These are phyloP conservation scores for Orchesellides sinensis DNA, from an alignment of 2,888 invertebrate genomes.

Conservation along the genomic window DNA sequence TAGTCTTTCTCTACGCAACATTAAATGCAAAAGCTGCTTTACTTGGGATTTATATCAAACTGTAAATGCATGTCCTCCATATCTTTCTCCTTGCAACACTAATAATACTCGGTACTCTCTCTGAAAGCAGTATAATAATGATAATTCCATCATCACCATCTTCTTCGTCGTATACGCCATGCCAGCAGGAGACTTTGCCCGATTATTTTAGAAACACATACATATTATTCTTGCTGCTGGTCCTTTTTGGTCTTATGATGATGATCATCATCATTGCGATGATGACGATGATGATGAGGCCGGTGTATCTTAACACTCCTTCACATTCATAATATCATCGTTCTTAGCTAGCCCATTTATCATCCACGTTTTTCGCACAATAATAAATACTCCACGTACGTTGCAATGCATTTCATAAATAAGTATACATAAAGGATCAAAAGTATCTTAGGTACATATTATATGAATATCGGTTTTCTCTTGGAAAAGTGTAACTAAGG, in stretches of 20 bases:
- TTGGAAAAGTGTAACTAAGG: not conserved
- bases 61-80: no score
- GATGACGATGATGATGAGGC: not conserved
- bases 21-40: not conserved
- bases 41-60: slow-evolving; percentile 7
- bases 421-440: not conserved
- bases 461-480: not conserved
- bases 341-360: not conserved
- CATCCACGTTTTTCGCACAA: slow-evolving; percentile 8
- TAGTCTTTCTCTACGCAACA: not conserved
- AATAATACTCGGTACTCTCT: not conserved
- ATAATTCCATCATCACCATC: slow-evolving; percentile 19
- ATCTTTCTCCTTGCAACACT: not conserved
- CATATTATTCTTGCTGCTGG: not conserved
- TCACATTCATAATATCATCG: no score
- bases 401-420: not conserved
- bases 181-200: slow-evolving; percentile 13
- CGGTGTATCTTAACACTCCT: no score
- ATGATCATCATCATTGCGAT: no score
- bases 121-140: not conserved
- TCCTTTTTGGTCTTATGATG: no score
- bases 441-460: not conserved
- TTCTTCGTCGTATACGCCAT: no score
- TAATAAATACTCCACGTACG: not conserved
- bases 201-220: slow-evolving; percentile 7